A percentile compares a stretch with the other conserved stretches of the same genome.
These are phyloP conservation scores for Globodera rostochiensis DNA, from an alignment of 1,140 invertebrate genomes.

Conservation along the genomic window DNA sequence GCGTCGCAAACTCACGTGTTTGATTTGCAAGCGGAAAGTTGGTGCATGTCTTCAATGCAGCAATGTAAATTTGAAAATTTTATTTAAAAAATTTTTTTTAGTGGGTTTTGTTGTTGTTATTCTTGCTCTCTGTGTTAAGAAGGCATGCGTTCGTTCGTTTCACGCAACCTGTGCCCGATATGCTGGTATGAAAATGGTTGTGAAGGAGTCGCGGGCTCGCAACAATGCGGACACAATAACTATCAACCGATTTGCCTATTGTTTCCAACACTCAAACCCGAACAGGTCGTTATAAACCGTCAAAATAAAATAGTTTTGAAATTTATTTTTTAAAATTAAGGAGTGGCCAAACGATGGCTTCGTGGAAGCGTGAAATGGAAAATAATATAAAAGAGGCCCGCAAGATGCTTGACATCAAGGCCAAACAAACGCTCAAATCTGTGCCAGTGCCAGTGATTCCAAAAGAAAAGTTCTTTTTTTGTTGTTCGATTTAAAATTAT, in stretches of 20 bases:
- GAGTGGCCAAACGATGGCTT: conserved; percentile 11
- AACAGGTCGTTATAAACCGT: neutral
- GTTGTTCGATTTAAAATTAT: neutral
- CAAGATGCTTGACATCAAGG: conserved; percentile 21
- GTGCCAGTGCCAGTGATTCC: conserved; percentile 46
- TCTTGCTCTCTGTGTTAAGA: conserved; percentile 28
- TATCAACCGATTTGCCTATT: conserved; percentile 49
- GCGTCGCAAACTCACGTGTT: conserved; percentile 90
- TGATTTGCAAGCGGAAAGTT: conserved; percentile 89
- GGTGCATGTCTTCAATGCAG: conserved; percentile 95
- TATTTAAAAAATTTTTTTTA: too few relatives aligned
- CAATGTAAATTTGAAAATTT: conserved; percentile 28
- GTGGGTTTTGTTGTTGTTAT: too few relatives aligned
- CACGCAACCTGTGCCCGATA: conserved; percentile 49
- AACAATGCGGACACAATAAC: conserved; percentile 36
- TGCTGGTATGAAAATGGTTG: conserved; percentile 44
- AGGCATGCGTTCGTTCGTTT: conserved; percentile 40
- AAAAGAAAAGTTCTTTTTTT: conserved; percentile 34
- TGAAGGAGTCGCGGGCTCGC: conserved; percentile 31
- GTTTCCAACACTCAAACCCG: conserved; percentile 37
- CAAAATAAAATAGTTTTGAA: too few relatives aligned
- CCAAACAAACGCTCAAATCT: conserved; percentile 32
- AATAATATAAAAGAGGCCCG: conserved; percentile 41
- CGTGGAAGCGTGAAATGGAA: conserved; percentile 43
- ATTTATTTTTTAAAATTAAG: neutral